phyloP scores from a whole-genome alignment of 2,888 invertebrate species.

The Drosophila mimica region DNA sequence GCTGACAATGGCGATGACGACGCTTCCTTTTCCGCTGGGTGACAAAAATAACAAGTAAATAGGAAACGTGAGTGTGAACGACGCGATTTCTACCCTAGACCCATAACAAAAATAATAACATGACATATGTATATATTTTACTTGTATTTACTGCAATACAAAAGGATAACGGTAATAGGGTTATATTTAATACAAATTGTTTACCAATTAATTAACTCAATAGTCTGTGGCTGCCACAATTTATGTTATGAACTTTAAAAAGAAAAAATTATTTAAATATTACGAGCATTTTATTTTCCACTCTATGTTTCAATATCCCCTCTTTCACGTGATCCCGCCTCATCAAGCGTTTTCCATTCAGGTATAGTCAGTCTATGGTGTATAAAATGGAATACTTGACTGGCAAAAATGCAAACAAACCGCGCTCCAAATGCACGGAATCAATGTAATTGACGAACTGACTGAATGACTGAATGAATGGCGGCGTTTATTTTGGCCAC shows the following conservation, averaged over 20 bases:
- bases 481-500: constrained; percentile 65
- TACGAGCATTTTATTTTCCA: background rate
- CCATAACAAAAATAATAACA: background rate
- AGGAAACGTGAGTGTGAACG: background rate
- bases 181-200: background rate
- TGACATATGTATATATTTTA: background rate
- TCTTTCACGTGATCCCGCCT: background rate
- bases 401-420: constrained; percentile 70
- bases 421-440: constrained; percentile 56
- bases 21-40: constrained; percentile 63
- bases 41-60: constrained; percentile 42
- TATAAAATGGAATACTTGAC: constrained; percentile 45
- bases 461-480: constrained; percentile 60
- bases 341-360: background rate
- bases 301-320: background rate
- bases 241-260: background rate
- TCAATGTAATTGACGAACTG: constrained; percentile 79
- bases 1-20: constrained; percentile 60
- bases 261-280: background rate
- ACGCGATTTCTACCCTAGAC: constrained; percentile 8
- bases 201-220: background rate
- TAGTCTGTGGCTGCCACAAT: background rate
- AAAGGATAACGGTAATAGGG: background rate
- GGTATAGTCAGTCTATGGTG: background rate
- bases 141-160: background rate